phyloP scores from a whole-genome alignment of 1,140 invertebrate genomes.

The Pantala flavescens region DNA sequence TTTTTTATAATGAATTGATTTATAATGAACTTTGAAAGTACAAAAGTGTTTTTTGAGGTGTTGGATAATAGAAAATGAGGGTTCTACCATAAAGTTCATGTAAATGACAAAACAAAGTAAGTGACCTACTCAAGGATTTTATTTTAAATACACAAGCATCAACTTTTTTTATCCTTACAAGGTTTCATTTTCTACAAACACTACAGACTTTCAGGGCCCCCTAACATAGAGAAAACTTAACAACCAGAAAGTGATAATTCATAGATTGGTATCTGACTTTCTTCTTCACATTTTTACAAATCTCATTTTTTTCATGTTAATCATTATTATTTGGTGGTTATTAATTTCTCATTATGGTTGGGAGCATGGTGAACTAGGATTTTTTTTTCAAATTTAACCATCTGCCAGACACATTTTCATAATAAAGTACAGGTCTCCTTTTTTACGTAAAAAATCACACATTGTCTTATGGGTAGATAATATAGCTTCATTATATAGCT shows the following conservation, averaged over 20 bases:
- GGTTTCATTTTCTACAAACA: constrained; percentile 14
- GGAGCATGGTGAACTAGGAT: not conserved
- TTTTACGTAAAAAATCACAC: not conserved
- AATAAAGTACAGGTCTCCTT: not conserved
- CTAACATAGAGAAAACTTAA: constrained; percentile 17
- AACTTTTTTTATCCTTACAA: constrained; percentile 16
- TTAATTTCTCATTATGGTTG: not conserved
- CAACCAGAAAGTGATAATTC: constrained; percentile 13
- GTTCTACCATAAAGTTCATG: not conserved
- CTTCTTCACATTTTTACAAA: not conserved
- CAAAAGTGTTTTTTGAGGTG: no score
- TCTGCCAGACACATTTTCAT: not conserved
- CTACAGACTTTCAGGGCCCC: constrained; percentile 13
- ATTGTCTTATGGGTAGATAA: not conserved
- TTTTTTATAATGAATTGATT: no score
- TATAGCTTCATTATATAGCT: not conserved
- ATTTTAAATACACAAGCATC: constrained; percentile 17
- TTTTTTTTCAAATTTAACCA: not conserved
- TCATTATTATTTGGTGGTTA: not conserved
- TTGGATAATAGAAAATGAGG: no score
- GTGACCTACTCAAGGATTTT: constrained; percentile 12
- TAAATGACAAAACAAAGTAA: constrained; percentile 4
- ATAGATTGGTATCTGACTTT: not conserved
- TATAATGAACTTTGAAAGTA: no score
- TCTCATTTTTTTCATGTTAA: not conserved